These are phyloP conservation scores for Lates japonicus DNA, from an alignment of 2,797 vertebrate genomes.

Conservation along the genomic window DNA sequence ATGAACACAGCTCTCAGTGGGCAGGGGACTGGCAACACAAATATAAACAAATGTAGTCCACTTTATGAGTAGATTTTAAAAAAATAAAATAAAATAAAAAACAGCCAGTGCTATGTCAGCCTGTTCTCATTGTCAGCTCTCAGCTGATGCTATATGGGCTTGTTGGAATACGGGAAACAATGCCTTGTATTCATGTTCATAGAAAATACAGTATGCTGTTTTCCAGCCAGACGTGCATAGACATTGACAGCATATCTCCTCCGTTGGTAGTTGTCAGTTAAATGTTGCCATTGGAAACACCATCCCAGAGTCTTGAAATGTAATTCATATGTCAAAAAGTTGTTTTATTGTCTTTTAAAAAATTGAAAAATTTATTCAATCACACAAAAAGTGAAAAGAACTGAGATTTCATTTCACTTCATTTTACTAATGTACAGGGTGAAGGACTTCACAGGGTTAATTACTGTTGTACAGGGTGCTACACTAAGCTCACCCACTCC, in stretches of 20 bases:
- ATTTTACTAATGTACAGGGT: too few species aligned
- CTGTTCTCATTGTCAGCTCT: too few species aligned
- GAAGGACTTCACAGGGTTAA: too few species aligned
- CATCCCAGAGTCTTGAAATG: background rate
- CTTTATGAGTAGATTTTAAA: too few species aligned
- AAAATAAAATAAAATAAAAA: too few species aligned
- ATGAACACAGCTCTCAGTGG: too few species aligned
- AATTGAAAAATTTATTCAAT: background rate
- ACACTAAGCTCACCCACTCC: slow-evolving; percentile 3
- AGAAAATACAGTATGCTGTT: background rate
- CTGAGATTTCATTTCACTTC: background rate
- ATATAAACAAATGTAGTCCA: too few species aligned
- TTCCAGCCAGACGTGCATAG: background rate
- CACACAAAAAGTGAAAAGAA: background rate
- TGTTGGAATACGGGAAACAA: background rate
- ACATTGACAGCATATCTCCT: background rate
- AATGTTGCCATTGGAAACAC: background rate
- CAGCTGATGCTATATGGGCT: background rate
- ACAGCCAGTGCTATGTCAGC: too few species aligned
- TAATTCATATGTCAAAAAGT: background rate
- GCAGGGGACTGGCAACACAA: too few species aligned
- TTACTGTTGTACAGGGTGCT: background rate
- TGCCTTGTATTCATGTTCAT: background rate
- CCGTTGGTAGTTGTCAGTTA: background rate
- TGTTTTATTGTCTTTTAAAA: background rate